Base-by-base conservation (phyloP, 2,888 invertebrate genomes). In the Dryadula phaetusa region DNA sequence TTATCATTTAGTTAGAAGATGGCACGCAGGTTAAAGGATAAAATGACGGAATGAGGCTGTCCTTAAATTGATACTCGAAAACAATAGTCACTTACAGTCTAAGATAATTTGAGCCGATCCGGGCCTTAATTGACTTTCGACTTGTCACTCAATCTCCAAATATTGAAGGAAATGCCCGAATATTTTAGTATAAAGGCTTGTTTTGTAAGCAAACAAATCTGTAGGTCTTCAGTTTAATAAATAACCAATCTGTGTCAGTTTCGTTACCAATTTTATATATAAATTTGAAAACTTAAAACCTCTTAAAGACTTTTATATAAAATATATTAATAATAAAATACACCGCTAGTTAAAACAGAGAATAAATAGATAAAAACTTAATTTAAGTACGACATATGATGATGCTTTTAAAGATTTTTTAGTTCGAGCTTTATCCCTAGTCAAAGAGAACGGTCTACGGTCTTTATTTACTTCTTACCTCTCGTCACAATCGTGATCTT, bases 21-120 rank as follows among this genome's bases (percentile, higher is more conserved):
- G 12, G 5, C 10, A 54, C 12, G 20, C 18, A 14, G 34, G 20
- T 54, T 37, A 14, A 37, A 34, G 34, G 32, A 20, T n/a, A 37
- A 22, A 37, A 14, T 8, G 34, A n/a, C 14, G 34, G 34, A 46
- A 44, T 18, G 42, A 25, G 25, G 16, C 25, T 28, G 53, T 49
- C 63, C 52, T 66, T 56, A 47, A 66, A 25, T 46, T 40, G 54
- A 66, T 66, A 66, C 18, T 5, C 37, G 40, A 37, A 18, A 49
- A 63, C 67, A 67, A 67, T 49, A 44, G 52, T 16, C 58, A 14
- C 10, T 66, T 52, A 34, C 47, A 34, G 58, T 67, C 32, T 28
- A 3, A 18, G 58, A 67, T 52, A 67, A 63, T 58, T 62, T 52
- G 34, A 67, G 58, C 28, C 58, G 28, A 42, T 63, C 44, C 54